These are phyloP conservation scores for Anabas testudineus DNA, from an alignment of 2,797 vertebrate genomes.

Conservation along the genomic window DNA sequence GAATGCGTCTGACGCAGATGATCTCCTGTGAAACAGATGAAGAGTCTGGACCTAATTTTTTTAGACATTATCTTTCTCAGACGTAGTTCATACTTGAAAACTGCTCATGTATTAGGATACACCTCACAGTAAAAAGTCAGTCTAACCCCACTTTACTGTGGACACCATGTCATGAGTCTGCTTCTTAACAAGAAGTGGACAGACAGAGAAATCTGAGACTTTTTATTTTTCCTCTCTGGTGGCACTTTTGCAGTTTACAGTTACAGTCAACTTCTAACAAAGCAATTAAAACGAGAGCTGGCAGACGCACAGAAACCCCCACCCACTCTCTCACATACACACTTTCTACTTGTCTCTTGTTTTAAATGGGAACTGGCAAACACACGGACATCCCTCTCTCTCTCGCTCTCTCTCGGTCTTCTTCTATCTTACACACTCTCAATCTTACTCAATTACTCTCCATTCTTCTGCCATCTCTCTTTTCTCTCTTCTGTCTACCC, in stretches of 20 bases:
- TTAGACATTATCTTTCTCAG: too few species aligned
- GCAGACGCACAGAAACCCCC: conserved; percentile 33
- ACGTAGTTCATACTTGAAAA: too few species aligned
- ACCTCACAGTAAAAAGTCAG: too few species aligned
- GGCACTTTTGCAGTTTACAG: conserved; percentile 54
- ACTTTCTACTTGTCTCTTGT: conserved; percentile 6
- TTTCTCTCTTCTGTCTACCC: conserved; percentile 24
- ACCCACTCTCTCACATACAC: neutral
- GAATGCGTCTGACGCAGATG: too few species aligned
- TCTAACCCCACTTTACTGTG: too few species aligned
- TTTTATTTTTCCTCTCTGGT: conserved; percentile 31
- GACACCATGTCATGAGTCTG: too few species aligned
- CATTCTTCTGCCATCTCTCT: conserved; percentile 60
- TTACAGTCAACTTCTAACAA: conserved; percentile 64
- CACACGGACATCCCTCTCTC: conserved; percentile 16
- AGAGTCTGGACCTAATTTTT: too few species aligned
- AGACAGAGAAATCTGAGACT: conserved; percentile 19
- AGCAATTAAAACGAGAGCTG: conserved; percentile 63
- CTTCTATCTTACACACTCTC: conserved; percentile 43
- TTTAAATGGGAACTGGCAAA: conserved; percentile 43
- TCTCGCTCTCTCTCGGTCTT: conserved; percentile 20
- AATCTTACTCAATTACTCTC: conserved; percentile 51
- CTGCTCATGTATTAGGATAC: too few species aligned
- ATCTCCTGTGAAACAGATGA: too few species aligned
- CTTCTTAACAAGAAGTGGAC: too few species aligned